These are phyloP conservation scores for Limenitis arthemis DNA, from an alignment of 2,888 invertebrate species.

Conservation along the genomic window DNA sequence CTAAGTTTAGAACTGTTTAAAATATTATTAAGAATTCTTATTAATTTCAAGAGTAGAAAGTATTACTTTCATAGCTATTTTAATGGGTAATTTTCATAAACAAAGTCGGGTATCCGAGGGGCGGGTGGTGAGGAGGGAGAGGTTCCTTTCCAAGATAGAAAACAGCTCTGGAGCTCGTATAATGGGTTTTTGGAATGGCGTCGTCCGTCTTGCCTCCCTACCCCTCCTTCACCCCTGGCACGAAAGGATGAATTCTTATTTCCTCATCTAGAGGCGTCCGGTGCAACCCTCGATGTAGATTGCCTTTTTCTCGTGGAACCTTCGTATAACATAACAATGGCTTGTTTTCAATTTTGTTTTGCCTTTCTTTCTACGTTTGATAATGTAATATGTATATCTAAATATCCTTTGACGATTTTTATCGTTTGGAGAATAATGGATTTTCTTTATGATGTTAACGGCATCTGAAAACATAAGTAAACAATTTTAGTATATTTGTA, in stretches of 20 bases:
- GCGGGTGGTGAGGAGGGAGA: slow-evolving; percentile 39
- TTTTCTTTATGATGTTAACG: background rate
- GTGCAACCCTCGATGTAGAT: slow-evolving; percentile 68
- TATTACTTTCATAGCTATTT: slow-evolving; percentile 71
- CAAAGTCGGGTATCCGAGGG: slow-evolving; percentile 66
- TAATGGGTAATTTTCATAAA: slow-evolving; percentile 72
- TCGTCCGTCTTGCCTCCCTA: slow-evolving; percentile 75
- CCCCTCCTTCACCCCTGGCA: slow-evolving; percentile 45
- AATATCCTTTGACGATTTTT: slow-evolving; percentile 9
- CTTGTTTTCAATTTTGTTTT: slow-evolving; percentile 68
- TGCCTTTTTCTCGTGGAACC: slow-evolving; percentile 66
- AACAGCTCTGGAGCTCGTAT: slow-evolving; percentile 77
- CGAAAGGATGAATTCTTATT: slow-evolving; percentile 73
- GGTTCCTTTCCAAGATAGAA: slow-evolving; percentile 70
- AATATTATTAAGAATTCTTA: slow-evolving; percentile 69
- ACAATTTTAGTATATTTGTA: background rate
- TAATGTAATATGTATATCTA: slow-evolving; percentile 29
- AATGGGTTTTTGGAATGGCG: slow-evolving; percentile 81
- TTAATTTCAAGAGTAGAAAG: slow-evolving; percentile 69
- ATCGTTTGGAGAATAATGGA: background rate
- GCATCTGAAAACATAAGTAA: background rate
- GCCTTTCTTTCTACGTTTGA: slow-evolving; percentile 29
- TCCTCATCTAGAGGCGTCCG: slow-evolving; percentile 70
- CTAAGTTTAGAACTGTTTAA: slow-evolving; percentile 33
- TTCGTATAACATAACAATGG: slow-evolving; percentile 69